These are phyloP conservation scores for Proctacanthus coquilletti DNA, from an alignment of 1,140 invertebrate genomes.

Conservation along the genomic window DNA sequence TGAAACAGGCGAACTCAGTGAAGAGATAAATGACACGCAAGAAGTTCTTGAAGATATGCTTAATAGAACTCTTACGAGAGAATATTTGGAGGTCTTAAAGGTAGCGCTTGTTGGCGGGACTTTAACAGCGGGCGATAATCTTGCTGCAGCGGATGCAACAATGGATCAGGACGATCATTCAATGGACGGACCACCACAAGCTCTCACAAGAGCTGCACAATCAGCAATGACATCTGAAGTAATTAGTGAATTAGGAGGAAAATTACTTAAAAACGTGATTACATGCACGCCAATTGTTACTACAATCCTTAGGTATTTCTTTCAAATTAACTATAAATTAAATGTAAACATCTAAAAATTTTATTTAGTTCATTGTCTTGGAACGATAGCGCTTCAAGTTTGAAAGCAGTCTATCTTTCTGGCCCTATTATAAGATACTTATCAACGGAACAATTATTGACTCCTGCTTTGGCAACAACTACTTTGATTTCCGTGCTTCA, in stretches of 20 bases:
- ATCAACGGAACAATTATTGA: slow-evolving; percentile 40
- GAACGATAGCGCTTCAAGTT: slow-evolving; percentile 65
- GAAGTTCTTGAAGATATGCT: slow-evolving; percentile 82
- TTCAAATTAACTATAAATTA: slow-evolving; percentile 1
- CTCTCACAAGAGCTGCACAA: slow-evolving; percentile 33
- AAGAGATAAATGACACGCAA: slow-evolving; percentile 66
- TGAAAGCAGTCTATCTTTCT: slow-evolving; percentile 56
- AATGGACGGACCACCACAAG: slow-evolving; percentile 37
- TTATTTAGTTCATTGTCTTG: slow-evolving; percentile 56
- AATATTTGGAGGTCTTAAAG: slow-evolving; percentile 73
- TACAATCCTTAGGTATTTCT: slow-evolving; percentile 40
- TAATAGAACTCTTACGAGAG: slow-evolving; percentile 67
- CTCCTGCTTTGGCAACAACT: slow-evolving; percentile 45
- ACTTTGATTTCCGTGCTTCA: slow-evolving; percentile 59
- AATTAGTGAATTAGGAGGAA: slow-evolving; percentile 55
- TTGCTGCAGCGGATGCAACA: slow-evolving; percentile 27
- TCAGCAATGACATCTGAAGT: slow-evolving; percentile 41
- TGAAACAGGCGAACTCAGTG: slow-evolving; percentile 59
- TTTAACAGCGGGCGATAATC: slow-evolving; percentile 23
- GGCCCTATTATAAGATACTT: slow-evolving; percentile 47
- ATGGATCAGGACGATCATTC: slow-evolving; percentile 54
- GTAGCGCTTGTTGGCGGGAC: slow-evolving; percentile 40
- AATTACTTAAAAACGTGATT: slow-evolving; percentile 44
- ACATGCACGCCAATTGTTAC: slow-evolving; percentile 47
- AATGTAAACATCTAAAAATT: slow-evolving; percentile 11